These are phyloP conservation scores for Hyphantria cunea DNA, from an alignment of 1,140 invertebrate species.

Conservation along the genomic window DNA sequence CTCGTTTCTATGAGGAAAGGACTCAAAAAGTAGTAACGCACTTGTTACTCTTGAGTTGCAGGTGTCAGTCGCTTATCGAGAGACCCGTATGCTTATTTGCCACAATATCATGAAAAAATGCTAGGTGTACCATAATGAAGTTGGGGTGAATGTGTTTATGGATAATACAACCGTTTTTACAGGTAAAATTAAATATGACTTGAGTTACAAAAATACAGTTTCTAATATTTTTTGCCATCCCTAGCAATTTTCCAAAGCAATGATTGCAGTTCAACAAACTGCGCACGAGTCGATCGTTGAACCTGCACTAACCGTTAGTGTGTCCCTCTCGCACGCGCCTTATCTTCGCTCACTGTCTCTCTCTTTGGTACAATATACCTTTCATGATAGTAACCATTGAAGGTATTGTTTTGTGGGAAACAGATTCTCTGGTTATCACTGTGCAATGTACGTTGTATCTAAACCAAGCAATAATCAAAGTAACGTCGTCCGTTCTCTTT, in stretches of 20 bases:
- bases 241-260: slow-evolving; percentile 75
- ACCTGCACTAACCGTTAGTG: slow-evolving; percentile 68
- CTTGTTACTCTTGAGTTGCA: no score
- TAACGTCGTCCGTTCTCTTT: slow-evolving; percentile 27
- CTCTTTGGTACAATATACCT: slow-evolving; percentile 50
- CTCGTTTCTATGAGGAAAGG: no score
- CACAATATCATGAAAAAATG: no score
- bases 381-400: slow-evolving; percentile 56
- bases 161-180: no score
- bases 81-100: no score
- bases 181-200: no score
- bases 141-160: no score
- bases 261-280: slow-evolving; percentile 79
- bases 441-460: slow-evolving; percentile 36
- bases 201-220: not conserved
- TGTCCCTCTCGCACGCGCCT: slow-evolving; percentile 52
- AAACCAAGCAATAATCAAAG: slow-evolving; percentile 24
- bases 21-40: no score
- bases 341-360: slow-evolving; percentile 38
- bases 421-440: slow-evolving; percentile 21
- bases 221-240: slow-evolving; percentile 42
- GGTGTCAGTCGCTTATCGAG: no score
- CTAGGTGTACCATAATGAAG: no score
- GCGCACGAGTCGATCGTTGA: slow-evolving; percentile 76
- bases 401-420: slow-evolving; percentile 49